These are phyloP conservation scores for Heliconius hortense DNA, from an alignment of 2,888 invertebrate genomes.

Conservation along the genomic window DNA sequence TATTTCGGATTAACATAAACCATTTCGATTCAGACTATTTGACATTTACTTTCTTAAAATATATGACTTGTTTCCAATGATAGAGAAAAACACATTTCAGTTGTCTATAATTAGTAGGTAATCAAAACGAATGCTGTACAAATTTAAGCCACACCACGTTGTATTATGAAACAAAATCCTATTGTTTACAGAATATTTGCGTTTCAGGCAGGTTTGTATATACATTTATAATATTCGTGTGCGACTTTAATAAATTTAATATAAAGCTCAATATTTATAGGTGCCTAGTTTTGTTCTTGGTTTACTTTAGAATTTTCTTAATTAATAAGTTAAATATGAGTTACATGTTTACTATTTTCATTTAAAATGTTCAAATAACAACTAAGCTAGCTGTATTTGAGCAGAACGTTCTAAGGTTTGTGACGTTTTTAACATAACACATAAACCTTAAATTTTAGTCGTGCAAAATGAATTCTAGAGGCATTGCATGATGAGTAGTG, in stretches of 20 bases:
- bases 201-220: slow-evolving; percentile 1
- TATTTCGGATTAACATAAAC: background rate
- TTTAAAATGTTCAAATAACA: background rate
- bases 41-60: slow-evolving; percentile 16
- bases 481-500: too few relatives aligned
- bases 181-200: background rate
- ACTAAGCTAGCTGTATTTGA: background rate
- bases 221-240: slow-evolving; percentile 16
- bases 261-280: slow-evolving; percentile 13
- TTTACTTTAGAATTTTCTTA: slow-evolving; percentile 1
- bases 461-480: too few relatives aligned
- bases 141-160: background rate
- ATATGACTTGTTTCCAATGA: slow-evolving; percentile 3
- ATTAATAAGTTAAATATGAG: background rate
- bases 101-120: slow-evolving; percentile 12
- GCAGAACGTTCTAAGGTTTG: too few relatives aligned
- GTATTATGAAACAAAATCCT: background rate
- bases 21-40: background rate
- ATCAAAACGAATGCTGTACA: background rate
- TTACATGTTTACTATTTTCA: background rate
- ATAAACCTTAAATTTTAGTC: too few relatives aligned
- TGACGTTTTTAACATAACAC: too few relatives aligned
- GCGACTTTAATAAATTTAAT: background rate
- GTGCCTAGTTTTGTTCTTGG: background rate
- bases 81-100: background rate